Conservation (phyloP, 2,888 invertebrate genomes). For the Caenorhabditis becei region DNA sequence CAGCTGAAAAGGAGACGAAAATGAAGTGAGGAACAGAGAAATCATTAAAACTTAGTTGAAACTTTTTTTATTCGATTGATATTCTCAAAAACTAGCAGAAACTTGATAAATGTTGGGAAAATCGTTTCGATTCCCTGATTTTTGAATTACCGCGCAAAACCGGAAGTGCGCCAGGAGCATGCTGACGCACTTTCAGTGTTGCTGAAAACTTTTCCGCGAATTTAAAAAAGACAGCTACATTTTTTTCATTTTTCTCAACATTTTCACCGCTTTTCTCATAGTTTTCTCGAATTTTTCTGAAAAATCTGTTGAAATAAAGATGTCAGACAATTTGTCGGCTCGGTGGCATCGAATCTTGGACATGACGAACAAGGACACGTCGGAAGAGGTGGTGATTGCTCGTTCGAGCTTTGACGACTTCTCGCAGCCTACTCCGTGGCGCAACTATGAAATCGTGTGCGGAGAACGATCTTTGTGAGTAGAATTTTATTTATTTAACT, state of each 20-base stretch:
- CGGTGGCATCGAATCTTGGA: slow-evolving; percentile 59
- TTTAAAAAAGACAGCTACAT: not conserved
- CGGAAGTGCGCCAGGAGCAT: not conserved
- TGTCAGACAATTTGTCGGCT: slow-evolving; percentile 65
- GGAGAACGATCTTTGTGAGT: slow-evolving; percentile 66
- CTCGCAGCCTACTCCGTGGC: slow-evolving; percentile 69
- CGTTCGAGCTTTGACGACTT: slow-evolving; percentile 75
- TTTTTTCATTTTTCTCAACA: not conserved
- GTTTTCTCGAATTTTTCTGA: slow-evolving; percentile 7
- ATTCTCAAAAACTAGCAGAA: not conserved
- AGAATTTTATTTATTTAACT: too few relatives aligned
- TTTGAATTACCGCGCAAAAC: slow-evolving; percentile 29
- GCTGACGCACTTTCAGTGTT: slow-evolving; percentile 16
- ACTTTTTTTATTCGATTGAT: not conserved
- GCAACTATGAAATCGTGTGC: slow-evolving; percentile 69
- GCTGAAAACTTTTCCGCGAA: slow-evolving; percentile 12
- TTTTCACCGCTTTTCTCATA: not conserved
- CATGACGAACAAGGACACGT: slow-evolving; percentile 56
- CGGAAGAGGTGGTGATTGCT: slow-evolving; percentile 69
- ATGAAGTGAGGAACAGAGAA: too few relatives aligned
- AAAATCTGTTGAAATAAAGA: slow-evolving; percentile 21
- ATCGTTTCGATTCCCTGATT: not conserved
- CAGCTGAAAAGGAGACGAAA: not conserved
- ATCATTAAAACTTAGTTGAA: too few relatives aligned
- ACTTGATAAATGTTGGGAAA: not conserved